Evolutionary conservation across 1,140 invertebrate genomes (phyloP).

Genomic region (Trichonephila clavipes): DNA sequence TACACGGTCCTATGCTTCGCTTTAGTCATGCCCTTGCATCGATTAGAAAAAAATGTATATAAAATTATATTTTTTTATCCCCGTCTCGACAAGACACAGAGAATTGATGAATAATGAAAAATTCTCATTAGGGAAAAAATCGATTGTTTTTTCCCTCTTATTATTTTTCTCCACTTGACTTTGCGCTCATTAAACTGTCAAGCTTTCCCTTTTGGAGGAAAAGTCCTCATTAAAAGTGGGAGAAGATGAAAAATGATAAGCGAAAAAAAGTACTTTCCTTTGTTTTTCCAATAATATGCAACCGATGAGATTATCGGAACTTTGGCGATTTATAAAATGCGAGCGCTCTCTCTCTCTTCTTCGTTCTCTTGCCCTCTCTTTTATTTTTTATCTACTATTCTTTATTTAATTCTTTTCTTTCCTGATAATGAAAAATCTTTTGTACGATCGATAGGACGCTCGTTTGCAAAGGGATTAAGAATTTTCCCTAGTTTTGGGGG

Average conservation of each 20-base stretch:
- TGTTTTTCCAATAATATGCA: slow-evolving; percentile 75
- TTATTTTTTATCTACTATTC: slow-evolving; percentile 38
- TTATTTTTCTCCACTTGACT: slow-evolving; percentile 62
- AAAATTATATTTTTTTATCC: slow-evolving; percentile 4
- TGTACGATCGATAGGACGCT: slow-evolving; percentile 57
- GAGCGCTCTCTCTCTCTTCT: not conserved
- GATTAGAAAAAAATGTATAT: slow-evolving; percentile 54
- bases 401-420: slow-evolving; percentile 72
- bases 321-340: slow-evolving; percentile 73
- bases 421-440: slow-evolving; percentile 74
- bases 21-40: not conserved
- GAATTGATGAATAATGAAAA: slow-evolving; percentile 74
- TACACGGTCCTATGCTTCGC: slow-evolving; percentile 2
- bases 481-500: slow-evolving; percentile 72
- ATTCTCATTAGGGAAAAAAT: slow-evolving; percentile 69
- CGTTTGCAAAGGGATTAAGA: slow-evolving; percentile 73
- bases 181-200: slow-evolving; percentile 70
- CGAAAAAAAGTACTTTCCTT: slow-evolving; percentile 56
- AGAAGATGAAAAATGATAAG: slow-evolving; percentile 67
- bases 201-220: slow-evolving; percentile 39
- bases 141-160: slow-evolving; percentile 60
- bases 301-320: slow-evolving; percentile 72
- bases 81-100: slow-evolving; percentile 7
- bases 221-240: slow-evolving; percentile 64
- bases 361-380: slow-evolving; percentile 37